phyloP scores from a whole-genome alignment of 2,888 invertebrate species.

The Buathra laborator region DNA sequence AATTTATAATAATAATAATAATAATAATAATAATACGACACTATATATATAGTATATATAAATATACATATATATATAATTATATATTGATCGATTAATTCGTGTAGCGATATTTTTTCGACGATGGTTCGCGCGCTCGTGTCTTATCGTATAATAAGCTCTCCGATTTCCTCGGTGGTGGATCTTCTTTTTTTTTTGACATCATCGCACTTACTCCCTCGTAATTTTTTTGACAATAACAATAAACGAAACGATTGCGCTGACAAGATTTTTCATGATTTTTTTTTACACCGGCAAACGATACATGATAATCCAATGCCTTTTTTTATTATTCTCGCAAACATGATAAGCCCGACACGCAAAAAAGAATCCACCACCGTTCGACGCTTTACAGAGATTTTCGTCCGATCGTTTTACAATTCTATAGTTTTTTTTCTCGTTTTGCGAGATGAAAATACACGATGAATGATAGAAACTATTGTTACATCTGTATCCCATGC shows the following conservation, averaged over 20 bases:
- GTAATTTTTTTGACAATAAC: no score
- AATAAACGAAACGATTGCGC: neutral
- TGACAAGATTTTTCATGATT: neutral
- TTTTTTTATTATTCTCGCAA: neutral
- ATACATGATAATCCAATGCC: neutral
- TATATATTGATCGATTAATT: slow-evolving; percentile 75
- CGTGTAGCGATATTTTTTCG: slow-evolving; percentile 69
- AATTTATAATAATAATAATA: slow-evolving; percentile 63
- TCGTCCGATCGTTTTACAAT: slow-evolving; percentile 38
- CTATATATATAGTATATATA: slow-evolving; percentile 66
- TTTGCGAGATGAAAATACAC: slow-evolving; percentile 36
- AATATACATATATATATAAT: slow-evolving; percentile 71
- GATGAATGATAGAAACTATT: slow-evolving; percentile 28
- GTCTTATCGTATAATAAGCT: slow-evolving; percentile 72
- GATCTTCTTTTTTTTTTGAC: slow-evolving; percentile 16
- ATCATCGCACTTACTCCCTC: no score
- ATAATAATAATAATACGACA: slow-evolving; percentile 70
- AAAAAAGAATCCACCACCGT: slow-evolving; percentile 42
- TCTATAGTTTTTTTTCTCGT: slow-evolving; percentile 6
- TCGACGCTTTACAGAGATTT: slow-evolving; percentile 35
- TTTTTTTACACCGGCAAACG: neutral
- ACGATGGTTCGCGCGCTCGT: slow-evolving; percentile 63
- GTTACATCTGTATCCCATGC: slow-evolving; percentile 27
- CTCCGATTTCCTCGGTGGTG: slow-evolving; percentile 67
- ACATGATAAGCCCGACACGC: slow-evolving; percentile 10